These are phyloP conservation scores for Neodiprion lecontei DNA, from an alignment of 1,140 invertebrate genomes.

Conservation along the genomic window DNA sequence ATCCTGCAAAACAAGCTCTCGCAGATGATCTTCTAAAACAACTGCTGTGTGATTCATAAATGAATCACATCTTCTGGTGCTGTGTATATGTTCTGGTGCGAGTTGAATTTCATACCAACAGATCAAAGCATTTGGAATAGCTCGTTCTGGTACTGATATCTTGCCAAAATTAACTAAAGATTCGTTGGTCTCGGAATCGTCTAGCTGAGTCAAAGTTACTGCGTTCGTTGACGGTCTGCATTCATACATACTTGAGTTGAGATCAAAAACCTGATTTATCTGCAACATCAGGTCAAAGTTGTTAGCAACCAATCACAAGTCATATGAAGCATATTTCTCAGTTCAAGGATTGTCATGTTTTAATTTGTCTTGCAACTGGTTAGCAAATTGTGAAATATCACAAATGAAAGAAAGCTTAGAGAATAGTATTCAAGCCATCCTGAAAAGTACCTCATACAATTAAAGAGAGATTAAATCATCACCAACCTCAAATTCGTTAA, in stretches of 20 bases:
- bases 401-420: too few species aligned
- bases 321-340: constrained; percentile 15
- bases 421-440: too few species aligned
- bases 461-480: too few species aligned
- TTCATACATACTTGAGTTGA: constrained; percentile 44
- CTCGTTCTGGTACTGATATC: constrained; percentile 27
- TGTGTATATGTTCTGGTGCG: constrained; percentile 27
- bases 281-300: constrained; percentile 21
- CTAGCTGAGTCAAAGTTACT: constrained; percentile 39
- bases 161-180: constrained; percentile 39
- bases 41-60: constrained; percentile 52
- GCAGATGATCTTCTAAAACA: constrained; percentile 40
- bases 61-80: constrained; percentile 40
- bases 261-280: constrained; percentile 49
- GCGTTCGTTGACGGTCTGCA: constrained; percentile 35
- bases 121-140: constrained; percentile 47
- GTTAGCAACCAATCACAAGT: constrained; percentile 12
- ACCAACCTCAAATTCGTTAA: constrained; percentile 60
- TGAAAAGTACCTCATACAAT: too few species aligned
- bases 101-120: constrained; percentile 49
- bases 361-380: too few species aligned
- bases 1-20: constrained; percentile 28
- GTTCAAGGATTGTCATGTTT: background rate
- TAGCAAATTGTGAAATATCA: too few species aligned
- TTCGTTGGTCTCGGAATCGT: constrained; percentile 34